Conservation (phyloP, 2,888 invertebrate species). For the Lymantria dispar region DNA sequence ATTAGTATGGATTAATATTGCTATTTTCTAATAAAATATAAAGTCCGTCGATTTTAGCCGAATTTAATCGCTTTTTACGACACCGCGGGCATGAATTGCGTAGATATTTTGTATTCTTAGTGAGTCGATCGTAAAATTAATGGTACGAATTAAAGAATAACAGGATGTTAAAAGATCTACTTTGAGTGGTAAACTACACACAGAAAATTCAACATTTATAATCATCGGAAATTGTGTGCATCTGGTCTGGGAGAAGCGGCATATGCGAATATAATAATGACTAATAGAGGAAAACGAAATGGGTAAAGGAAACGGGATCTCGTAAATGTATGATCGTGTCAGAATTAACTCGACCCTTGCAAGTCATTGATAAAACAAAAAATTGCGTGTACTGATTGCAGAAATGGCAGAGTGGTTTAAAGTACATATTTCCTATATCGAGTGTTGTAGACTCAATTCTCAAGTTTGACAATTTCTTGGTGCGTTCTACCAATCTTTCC, state of each 20-base stretch:
- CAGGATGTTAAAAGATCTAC: constrained; percentile 59
- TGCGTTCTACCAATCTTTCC: too few species aligned
- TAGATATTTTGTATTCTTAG: too few species aligned
- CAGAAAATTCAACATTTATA: constrained; percentile 45
- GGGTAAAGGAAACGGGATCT: constrained; percentile 55
- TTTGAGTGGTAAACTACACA: constrained; percentile 54
- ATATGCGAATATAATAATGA: constrained; percentile 43
- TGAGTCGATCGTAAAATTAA: constrained; percentile 48
- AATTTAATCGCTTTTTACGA: too few species aligned
- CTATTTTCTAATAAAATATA: too few species aligned
- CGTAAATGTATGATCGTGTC: constrained; percentile 42
- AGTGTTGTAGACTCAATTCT: too few species aligned
- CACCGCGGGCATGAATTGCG: too few species aligned
- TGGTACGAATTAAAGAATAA: constrained; percentile 57
- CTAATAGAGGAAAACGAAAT: constrained; percentile 58
- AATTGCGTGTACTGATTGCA: too few species aligned
- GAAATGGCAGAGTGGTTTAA: too few species aligned
- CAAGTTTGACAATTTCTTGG: too few species aligned
- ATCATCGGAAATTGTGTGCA: constrained; percentile 60
- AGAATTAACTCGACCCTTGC: not conserved
- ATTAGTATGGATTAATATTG: too few species aligned
- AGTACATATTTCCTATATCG: too few species aligned
- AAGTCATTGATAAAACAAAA: not conserved
- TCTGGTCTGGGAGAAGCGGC: constrained; percentile 50
- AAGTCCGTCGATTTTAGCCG: too few species aligned